A percentile compares a stretch with the other conserved stretches of the same genome.
Conservation (phyloP, 2,888 invertebrate genomes). For the Chorisops tibialis region DNA sequence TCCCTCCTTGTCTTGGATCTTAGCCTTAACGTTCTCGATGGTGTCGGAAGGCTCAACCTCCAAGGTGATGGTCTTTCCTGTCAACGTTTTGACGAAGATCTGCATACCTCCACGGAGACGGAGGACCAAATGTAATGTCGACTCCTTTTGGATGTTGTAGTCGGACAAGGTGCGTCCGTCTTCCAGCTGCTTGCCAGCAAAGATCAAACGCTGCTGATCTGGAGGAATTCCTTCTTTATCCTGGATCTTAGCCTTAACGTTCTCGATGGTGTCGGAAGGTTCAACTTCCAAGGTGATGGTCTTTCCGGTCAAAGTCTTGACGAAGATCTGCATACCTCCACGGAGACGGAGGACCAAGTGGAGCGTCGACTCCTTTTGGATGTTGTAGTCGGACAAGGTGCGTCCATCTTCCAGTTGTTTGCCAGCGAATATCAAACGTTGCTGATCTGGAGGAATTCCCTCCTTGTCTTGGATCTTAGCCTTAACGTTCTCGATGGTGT, state of each 20-base stretch:
- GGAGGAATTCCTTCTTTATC: conserved; percentile 29
- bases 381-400: conserved; percentile 29
- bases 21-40: conserved; percentile 29
- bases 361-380: conserved; percentile 28
- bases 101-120: conserved; percentile 31
- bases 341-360: conserved; percentile 29
- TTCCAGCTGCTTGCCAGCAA: conserved; percentile 28
- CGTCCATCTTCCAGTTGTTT: conserved; percentile 29
- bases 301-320: conserved; percentile 28
- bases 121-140: conserved; percentile 28
- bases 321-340: conserved; percentile 30
- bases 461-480: conserved; percentile 30
- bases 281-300: conserved; percentile 29
- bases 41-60: conserved; percentile 29
- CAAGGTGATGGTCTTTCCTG: conserved; percentile 28
- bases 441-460: conserved; percentile 30
- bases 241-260: conserved; percentile 29
- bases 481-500: conserved; percentile 29
- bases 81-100: conserved; percentile 29
- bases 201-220: conserved; percentile 31
- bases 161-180: conserved; percentile 29
- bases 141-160: conserved; percentile 30
- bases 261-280: conserved; percentile 28
- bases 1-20: conserved; percentile 29
- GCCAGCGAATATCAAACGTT: conserved; percentile 29